Evolutionary conservation across 2,888 invertebrate species (phyloP).

Genomic region (Microplitis manilae): DNA sequence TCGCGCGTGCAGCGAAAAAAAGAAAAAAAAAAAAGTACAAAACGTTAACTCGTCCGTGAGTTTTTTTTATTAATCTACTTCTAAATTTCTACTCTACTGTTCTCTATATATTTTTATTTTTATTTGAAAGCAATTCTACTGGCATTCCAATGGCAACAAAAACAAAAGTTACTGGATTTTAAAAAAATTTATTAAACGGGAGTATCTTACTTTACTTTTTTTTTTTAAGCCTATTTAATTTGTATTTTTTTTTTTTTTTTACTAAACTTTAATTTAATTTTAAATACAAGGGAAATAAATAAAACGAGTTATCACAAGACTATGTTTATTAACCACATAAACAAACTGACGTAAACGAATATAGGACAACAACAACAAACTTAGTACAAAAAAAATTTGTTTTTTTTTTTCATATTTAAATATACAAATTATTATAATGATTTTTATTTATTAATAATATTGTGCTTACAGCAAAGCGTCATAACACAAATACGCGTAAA

Average conservation of each 20-base stretch:
- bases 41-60: conserved; percentile 2
- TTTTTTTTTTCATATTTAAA: background rate
- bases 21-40: conserved; percentile 22
- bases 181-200: conserved; percentile 27
- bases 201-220: conserved; percentile 26
- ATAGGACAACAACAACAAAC: conserved; percentile 42
- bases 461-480: background rate
- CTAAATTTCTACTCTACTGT: background rate
- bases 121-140: background rate
- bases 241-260: no score
- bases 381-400: conserved; percentile 47
- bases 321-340: conserved; percentile 70
- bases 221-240: conserved; percentile 32
- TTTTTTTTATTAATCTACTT: conserved; percentile 11
- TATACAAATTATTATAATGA: conserved; percentile 10
- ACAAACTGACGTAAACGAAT: conserved; percentile 65
- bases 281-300: conserved; percentile 68
- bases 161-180: conserved; percentile 25
- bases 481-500: background rate
- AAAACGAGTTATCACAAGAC: conserved; percentile 70
- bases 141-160: conserved; percentile 9
- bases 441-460: background rate
- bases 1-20: conserved; percentile 6
- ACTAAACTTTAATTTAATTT: conserved; percentile 26
- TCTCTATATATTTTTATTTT: background rate